A percentile compares a stretch with the other conserved stretches of the same genome.
phyloP scores from a whole-genome alignment of 2,797 vertebrate species.

The Catharus ustulatus region DNA sequence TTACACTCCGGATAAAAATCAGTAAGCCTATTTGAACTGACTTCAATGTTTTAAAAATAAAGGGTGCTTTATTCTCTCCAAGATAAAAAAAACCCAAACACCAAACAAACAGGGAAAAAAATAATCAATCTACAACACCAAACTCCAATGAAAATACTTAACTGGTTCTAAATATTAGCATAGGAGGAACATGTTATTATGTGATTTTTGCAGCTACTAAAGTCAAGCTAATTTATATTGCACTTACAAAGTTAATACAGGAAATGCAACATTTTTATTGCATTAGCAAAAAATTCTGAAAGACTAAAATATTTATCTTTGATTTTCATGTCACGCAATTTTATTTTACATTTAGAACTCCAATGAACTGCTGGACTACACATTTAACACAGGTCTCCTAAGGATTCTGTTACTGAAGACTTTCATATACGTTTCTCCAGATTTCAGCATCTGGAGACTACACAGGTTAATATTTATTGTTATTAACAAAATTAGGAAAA shows the following conservation, averaged over 20 bases:
- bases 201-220: not conserved
- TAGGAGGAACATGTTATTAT: not conserved
- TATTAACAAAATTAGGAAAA: conserved; percentile 38
- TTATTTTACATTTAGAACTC: not conserved
- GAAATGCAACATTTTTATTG: conserved; percentile 11
- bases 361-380: not conserved
- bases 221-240: not conserved
- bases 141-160: conserved; percentile 2
- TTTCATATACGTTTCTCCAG: not conserved
- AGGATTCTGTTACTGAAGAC: not conserved
- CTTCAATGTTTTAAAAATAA: conserved; percentile 39
- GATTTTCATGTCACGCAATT: not conserved
- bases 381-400: not conserved
- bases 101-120: not conserved
- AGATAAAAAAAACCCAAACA: not conserved
- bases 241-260: conserved; percentile 2
- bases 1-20: conserved; percentile 37
- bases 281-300: not conserved
- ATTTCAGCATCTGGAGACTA: not conserved
- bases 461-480: not conserved
- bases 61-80: conserved; percentile 17
- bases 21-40: conserved; percentile 11
- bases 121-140: not conserved
- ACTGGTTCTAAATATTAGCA: conserved; percentile 34
- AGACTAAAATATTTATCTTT: not conserved